Conservation (phyloP, 53 echinoderm and acorn worm genomes). For the Mesocentrotus franciscanus region DNA sequence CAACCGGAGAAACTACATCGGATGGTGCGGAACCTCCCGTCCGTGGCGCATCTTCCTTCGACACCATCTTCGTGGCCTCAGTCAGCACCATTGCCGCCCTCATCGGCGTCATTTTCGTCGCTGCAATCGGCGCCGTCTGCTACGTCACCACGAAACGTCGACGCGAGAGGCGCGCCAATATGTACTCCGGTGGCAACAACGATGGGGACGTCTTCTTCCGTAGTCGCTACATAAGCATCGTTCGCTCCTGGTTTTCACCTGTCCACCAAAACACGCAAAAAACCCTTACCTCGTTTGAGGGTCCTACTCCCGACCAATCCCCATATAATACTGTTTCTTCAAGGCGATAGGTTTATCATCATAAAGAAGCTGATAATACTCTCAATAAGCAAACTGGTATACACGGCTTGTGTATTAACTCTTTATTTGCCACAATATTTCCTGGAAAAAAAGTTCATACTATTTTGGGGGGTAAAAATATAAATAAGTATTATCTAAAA, state of each 20-base stretch:
- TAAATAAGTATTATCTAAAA: no score
- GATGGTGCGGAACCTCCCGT: not conserved
- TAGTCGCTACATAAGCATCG: conserved; percentile 78
- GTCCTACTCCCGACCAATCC: conserved; percentile 45
- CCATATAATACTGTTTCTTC: conserved; percentile 50
- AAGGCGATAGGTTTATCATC: conserved; percentile 7
- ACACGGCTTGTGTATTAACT: not conserved
- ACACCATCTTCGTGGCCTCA: conserved; percentile 62
- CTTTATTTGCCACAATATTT: no score
- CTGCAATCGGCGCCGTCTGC: conserved; percentile 43
- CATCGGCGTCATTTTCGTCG: conserved; percentile 62
- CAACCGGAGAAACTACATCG: conserved; percentile 7
- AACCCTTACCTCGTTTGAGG: conserved; percentile 56
- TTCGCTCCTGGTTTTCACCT: conserved; percentile 87
- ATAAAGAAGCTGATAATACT: not conserved
- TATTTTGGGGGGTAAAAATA: no score
- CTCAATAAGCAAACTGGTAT: not conserved
- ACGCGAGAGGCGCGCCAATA: not conserved
- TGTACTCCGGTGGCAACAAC: conserved; percentile 42
- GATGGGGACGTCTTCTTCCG: conserved; percentile 78
- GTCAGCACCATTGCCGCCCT: conserved; percentile 53
- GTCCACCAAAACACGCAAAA: conserved; percentile 81
- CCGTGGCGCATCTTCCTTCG: conserved; percentile 41
- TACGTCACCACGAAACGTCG: conserved; percentile 36
- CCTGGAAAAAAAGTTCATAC: no score